Percentiles rank a stretch among this genome's conserved stretches.
phyloP scores from a whole-genome alignment of 2,888 invertebrate species.

The Andrena fulva region DNA sequence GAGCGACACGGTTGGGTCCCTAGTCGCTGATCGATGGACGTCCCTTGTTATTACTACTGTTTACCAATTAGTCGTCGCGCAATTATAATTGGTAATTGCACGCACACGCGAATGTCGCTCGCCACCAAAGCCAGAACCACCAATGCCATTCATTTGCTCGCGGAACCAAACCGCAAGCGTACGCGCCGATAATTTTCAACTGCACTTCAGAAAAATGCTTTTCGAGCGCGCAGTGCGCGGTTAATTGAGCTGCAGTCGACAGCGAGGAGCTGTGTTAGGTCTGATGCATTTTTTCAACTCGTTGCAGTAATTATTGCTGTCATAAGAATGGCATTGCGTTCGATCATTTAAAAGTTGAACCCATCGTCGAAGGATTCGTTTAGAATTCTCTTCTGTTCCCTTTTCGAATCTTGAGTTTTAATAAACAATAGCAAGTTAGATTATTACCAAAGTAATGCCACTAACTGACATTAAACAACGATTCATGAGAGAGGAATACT shows the following conservation, averaged over 20 bases:
- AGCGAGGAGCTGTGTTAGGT: slow-evolving; percentile 1
- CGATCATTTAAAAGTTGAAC: too few species aligned
- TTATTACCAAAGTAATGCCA: too few species aligned
- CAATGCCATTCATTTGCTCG: slow-evolving; percentile 38
- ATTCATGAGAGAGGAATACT: too few species aligned
- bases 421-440: too few species aligned
- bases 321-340: too few species aligned
- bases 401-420: too few species aligned
- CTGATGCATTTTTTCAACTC: neutral
- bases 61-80: slow-evolving; percentile 66
- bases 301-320: neutral
- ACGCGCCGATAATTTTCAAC: slow-evolving; percentile 57
- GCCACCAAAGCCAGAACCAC: slow-evolving; percentile 11
- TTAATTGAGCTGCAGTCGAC: slow-evolving; percentile 11
- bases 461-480: too few species aligned
- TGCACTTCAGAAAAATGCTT: slow-evolving; percentile 31
- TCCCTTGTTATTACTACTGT: slow-evolving; percentile 65
- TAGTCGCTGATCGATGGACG: slow-evolving; percentile 60
- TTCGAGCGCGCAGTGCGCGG: too few species aligned
- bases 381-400: too few species aligned
- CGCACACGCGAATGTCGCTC: slow-evolving; percentile 25
- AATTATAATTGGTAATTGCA: slow-evolving; percentile 71
- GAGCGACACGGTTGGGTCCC: slow-evolving; percentile 21
- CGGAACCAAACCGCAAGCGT: slow-evolving; percentile 19
- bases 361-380: too few species aligned